Base-by-base conservation (phyloP, 1,140 invertebrate species). In the Papilio aristodemus region DNA sequence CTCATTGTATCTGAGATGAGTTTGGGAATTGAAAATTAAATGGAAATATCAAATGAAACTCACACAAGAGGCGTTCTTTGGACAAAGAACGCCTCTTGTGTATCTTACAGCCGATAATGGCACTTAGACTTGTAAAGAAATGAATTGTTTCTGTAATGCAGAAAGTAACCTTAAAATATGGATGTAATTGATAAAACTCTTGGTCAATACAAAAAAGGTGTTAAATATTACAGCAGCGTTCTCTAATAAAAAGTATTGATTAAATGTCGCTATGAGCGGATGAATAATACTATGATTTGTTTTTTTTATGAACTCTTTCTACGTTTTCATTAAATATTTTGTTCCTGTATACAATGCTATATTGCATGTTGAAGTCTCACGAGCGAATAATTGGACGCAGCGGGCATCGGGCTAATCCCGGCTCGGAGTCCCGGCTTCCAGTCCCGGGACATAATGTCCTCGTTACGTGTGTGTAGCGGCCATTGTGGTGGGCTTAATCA, bases 1-100 rank as follows among this genome's bases (percentile, higher is more conserved):
- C 25, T 75, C 73, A 81, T 86, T 89, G 85, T 87, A 43, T 68
- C 37, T 38, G 67, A 81, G 82, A 89, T 90, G 85, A 86, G 81
- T 85, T 86, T 77, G 80, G 77, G 79, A 87, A 90, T 90, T 88
- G 84, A 88, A 50, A 86, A 85, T 90, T 88, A 86, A 89, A 90
- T 87, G 86, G 86, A 86, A 90, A 89, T 89, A 89, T 89, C 84
- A 84, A 87, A 85, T 80, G 76, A 75, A 80, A 81, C 76, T 75
- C 71, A 67, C 54, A 79, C 73, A 78, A 75, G 70, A 70, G 71
- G 60, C 71, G 70, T 75, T 83, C 83, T 80, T 84, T 80, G 79
- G 67, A 69, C 75, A 73, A n/a, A n/a, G n/a, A n/a, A n/a, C n/a
- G n/a, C n/a, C n/a, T n/a, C n/a, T n/a, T n/a, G n/a, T n/a, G n/a